These are phyloP conservation scores for Ivindomyrus marchei DNA, from an alignment of 2,113 vertebrate species.

Conservation along the genomic window DNA sequence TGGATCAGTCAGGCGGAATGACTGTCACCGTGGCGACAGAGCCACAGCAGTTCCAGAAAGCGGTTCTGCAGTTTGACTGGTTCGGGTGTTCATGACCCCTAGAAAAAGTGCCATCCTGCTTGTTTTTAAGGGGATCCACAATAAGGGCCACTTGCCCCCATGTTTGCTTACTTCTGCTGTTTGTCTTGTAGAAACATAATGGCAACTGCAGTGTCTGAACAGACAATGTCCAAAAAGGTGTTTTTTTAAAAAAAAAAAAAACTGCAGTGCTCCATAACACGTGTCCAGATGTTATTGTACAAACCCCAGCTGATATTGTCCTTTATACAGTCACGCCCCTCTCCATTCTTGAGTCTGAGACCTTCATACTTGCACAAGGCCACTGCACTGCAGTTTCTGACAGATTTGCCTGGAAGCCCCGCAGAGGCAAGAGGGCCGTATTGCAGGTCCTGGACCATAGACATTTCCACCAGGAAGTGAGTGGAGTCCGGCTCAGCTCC, in stretches of 20 bases:
- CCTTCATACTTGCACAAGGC: neutral
- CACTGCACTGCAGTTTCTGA: conserved; percentile 5
- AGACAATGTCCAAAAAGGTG: neutral
- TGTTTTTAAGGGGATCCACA: neutral
- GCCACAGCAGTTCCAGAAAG: neutral
- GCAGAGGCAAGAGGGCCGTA: neutral
- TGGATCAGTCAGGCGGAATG: neutral
- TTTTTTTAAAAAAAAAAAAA: neutral
- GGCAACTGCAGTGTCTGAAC: neutral
- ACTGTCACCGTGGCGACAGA: neutral
- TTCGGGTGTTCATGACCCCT: neutral
- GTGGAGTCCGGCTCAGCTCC: neutral
- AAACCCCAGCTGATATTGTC: neutral
- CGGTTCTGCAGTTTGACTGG: neutral
- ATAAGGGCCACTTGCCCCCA: neutral
- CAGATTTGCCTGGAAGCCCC: neutral
- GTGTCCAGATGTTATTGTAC: neutral
- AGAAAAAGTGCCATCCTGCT: neutral
- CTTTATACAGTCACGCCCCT: neutral
- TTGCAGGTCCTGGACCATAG: conserved; percentile 5
- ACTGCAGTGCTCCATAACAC: neutral
- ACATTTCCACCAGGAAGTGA: conserved; percentile 15
- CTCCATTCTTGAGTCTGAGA: neutral
- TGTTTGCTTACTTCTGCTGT: neutral
- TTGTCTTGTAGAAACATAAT: neutral